A percentile compares a stretch with the other conserved stretches of the same genome.
phyloP scores from a whole-genome alignment of 1,140 invertebrate genomes.

The Camponotus floridanus region DNA sequence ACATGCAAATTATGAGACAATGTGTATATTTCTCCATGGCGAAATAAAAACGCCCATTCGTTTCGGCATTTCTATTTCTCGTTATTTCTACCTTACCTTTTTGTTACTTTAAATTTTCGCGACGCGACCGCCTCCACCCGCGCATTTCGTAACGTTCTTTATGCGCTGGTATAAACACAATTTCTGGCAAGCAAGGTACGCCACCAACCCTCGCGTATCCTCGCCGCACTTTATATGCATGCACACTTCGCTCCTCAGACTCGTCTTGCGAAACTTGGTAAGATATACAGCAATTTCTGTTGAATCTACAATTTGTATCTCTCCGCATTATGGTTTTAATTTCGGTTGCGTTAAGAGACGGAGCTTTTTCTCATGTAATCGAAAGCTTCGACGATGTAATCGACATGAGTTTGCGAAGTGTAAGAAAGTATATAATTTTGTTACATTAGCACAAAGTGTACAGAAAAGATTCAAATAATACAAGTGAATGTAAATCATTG shows the following conservation, averaged over 20 bases:
- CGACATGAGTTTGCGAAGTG: background rate
- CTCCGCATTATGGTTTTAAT: constrained; percentile 69
- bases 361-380: background rate
- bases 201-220: constrained; percentile 64
- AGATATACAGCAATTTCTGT: constrained; percentile 72
- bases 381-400: background rate
- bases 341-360: constrained; percentile 54
- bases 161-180: constrained; percentile 75
- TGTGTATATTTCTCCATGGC: background rate
- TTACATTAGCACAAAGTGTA: background rate
- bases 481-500: constrained; percentile 21
- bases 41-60: constrained; percentile 47
- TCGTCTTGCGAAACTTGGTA: constrained; percentile 66
- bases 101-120: constrained; percentile 67
- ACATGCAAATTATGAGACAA: background rate
- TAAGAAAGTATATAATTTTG: background rate
- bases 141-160: constrained; percentile 71
- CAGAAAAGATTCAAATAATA: background rate
- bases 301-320: constrained; percentile 71
- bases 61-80: constrained; percentile 59
- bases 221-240: constrained; percentile 73
- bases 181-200: constrained; percentile 67
- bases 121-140: constrained; percentile 53
- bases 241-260: constrained; percentile 65
- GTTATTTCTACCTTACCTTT: constrained; percentile 57